Evolutionary conservation across 2,113 vertebrate genomes (phyloP).

Genomic region (Vidua macroura): DNA sequence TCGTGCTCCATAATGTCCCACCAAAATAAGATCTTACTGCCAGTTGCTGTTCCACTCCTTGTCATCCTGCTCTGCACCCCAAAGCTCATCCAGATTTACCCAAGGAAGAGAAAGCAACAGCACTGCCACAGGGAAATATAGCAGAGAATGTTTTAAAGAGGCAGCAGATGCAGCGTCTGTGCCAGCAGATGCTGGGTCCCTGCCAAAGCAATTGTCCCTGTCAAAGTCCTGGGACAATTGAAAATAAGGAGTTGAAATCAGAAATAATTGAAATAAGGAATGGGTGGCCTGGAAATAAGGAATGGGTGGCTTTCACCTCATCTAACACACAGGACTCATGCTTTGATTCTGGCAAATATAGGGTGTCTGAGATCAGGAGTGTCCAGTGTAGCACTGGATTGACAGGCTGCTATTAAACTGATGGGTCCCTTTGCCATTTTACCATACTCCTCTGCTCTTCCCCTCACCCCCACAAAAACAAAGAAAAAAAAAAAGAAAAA

Average conservation of each 20-base stretch:
- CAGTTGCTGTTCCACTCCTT: neutral
- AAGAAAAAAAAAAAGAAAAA: too few relatives aligned
- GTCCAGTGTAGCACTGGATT: neutral
- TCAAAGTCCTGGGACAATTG: neutral
- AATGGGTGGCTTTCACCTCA: neutral
- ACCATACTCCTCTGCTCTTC: neutral
- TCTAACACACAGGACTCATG: neutral
- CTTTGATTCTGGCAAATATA: neutral
- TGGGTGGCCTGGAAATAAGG: neutral
- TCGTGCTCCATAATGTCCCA: neutral
- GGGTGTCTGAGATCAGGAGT: neutral
- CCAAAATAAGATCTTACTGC: neutral
- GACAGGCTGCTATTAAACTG: neutral
- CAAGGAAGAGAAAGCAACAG: neutral
- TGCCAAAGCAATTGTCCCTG: neutral
- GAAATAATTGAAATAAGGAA: too few relatives aligned
- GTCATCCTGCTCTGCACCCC: neutral
- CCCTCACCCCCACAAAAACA: fast-evolving
- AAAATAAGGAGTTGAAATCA: too few relatives aligned
- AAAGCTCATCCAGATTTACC: neutral
- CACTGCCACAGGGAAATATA: neutral
- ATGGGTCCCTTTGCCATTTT: neutral
- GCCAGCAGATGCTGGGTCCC: neutral
- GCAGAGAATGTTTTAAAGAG: neutral
- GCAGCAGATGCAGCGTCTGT: neutral